phyloP scores from a whole-genome alignment of 23 tunicate species.

The Trididemnum clinides region DNA sequence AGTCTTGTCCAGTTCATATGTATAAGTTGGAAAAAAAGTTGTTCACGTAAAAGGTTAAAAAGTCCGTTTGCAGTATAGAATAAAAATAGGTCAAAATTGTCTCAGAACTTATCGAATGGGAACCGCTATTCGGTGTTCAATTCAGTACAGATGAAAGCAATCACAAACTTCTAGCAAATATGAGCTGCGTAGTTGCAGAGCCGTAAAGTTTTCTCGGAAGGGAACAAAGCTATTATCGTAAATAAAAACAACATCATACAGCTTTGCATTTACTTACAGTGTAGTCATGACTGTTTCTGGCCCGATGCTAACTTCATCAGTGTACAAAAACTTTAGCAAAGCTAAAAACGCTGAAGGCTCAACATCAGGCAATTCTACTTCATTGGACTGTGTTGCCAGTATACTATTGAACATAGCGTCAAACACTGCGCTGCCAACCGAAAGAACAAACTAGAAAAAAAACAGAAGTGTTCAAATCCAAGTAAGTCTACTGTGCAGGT shows the following conservation, averaged over 20 bases:
- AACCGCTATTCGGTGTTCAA: no score
- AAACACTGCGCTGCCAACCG: constrained; percentile 98
- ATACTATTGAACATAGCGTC: constrained; percentile 99
- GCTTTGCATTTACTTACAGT: constrained; percentile 50
- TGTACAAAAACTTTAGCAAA: constrained; percentile 81
- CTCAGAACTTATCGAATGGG: no score
- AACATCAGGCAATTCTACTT: constrained; percentile 92
- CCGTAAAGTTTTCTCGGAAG: neutral
- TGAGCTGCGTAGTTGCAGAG: no score
- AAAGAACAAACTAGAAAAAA: constrained; percentile 71
- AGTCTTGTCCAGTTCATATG: no score
- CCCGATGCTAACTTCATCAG: constrained; percentile 94
- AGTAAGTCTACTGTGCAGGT: no score
- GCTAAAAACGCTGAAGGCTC: constrained; percentile 91
- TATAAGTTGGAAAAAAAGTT: no score
- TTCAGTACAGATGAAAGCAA: no score
- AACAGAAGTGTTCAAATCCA: no score
- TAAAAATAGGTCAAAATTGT: no score
- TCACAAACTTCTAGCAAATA: no score
- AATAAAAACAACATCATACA: neutral
- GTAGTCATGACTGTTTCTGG: constrained; percentile 99
- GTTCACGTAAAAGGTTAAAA: no score
- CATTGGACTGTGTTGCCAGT: constrained; percentile 78
- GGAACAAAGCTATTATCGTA: neutral
- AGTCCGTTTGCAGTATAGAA: no score